phyloP scores from a whole-genome alignment of 2,113 vertebrate species.

The Anolis sagrei region DNA sequence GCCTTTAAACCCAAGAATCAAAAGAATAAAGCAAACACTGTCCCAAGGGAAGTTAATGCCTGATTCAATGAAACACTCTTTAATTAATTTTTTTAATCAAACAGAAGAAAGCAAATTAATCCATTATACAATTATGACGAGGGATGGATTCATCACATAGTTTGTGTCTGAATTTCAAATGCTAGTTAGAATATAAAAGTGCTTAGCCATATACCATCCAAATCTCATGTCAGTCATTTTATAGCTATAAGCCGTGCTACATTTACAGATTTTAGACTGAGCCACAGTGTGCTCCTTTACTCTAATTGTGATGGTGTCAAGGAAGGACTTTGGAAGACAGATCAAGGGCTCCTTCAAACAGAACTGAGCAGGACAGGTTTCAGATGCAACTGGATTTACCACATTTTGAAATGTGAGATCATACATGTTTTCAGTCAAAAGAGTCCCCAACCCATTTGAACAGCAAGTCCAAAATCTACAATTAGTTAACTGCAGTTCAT shows the following conservation, averaged over 20 bases:
- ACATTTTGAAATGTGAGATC: not conserved
- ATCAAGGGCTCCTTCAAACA: not conserved
- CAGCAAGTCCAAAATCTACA: not conserved
- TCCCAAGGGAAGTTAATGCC: conserved; percentile 58
- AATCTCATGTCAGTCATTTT: not conserved
- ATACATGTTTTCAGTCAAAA: not conserved
- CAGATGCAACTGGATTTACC: not conserved
- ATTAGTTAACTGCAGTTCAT: not conserved
- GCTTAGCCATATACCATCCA: conserved; percentile 1
- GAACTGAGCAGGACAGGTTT: not conserved
- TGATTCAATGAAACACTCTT: conserved; percentile 64
- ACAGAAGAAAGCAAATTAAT: conserved; percentile 51
- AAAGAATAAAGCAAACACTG: conserved; percentile 69
- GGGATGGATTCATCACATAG: conserved; percentile 23
- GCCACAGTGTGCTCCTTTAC: not conserved
- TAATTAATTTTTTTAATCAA: conserved; percentile 55
- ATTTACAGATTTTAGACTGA: not conserved
- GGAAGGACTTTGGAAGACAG: not conserved
- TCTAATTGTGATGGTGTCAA: not conserved
- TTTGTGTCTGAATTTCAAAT: conserved; percentile 51
- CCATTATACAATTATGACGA: conserved; percentile 45
- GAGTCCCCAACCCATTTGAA: not conserved
- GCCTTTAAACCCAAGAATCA: conserved; percentile 60
- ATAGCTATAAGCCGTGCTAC: not conserved
- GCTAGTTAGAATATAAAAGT: not conserved